Base-by-base conservation (phyloP, 2,113 vertebrate genomes). In the Platanista minor region DNA sequence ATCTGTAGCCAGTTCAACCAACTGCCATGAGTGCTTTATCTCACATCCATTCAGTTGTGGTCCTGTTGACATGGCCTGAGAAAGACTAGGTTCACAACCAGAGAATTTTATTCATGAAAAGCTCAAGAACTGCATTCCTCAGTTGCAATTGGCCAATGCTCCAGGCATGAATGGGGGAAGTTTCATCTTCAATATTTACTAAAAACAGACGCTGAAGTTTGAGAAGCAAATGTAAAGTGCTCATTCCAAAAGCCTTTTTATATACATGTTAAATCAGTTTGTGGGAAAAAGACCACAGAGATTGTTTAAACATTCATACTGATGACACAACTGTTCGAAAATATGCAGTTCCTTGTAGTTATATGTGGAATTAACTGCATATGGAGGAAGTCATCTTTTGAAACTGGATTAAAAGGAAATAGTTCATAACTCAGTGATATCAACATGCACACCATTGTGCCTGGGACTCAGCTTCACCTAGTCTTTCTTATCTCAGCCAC, bases 121-220 rank as follows among this genome's bases (percentile, higher is more conserved):
- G 89, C 39, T 85, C 88, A 20, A 57, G 36, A 80, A 39, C 78
- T 31, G 41, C 97, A 94, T 96, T 97, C 91, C 93, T 94, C 33
- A 27, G n/a, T 92, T 97, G 89, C 96, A 97, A 97, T 83, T 97
- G 96, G 91, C 96, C 89, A 84, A 59, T 81, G 93, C 95, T 98
- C 82, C 96, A 97, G 89, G 98, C 95, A 97, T 96, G 93, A 96
- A 95, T 95, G 96, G 84, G 95, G 89, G 31, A 80, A 97, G 93
- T 97, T 98, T 98, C 97, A 97, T 97, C 98, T 95, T 95, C 95
- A 97, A 25, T 96, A 98, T 98, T 97, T 98, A 98, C 98, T 97
- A 93, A 98, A 98, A 98, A 97, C 97, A 98, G 95, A 98, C 96
- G 61, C 86, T 92, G 89, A 93, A 95, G 95, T 97, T 98, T 94